These are phyloP conservation scores for Sebastes trivittatus DNA, from an alignment of 2,797 vertebrate species.

Conservation along the genomic window DNA sequence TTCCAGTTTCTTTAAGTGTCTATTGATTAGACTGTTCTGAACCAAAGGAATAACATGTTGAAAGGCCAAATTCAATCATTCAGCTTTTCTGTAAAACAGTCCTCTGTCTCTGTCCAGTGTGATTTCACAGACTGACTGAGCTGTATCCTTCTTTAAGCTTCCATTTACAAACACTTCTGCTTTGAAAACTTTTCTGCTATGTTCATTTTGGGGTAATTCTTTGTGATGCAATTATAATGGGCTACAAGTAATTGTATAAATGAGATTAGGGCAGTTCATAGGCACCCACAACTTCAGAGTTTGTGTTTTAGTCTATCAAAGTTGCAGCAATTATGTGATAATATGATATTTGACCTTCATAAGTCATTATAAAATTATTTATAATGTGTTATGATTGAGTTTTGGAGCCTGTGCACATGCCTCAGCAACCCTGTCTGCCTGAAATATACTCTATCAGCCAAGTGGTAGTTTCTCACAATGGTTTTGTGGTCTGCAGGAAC, in stretches of 20 bases:
- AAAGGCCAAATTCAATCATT: background rate
- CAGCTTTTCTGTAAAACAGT: background rate
- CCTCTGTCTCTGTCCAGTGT: background rate
- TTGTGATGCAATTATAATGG: background rate
- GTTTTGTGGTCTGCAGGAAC: background rate
- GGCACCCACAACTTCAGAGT: background rate
- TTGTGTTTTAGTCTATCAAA: background rate
- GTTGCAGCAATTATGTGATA: background rate
- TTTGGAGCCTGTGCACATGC: background rate
- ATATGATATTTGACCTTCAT: too few relatives aligned
- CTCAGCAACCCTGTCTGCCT: background rate
- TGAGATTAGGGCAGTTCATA: background rate
- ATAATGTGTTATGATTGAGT: background rate
- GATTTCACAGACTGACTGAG: slow-evolving; percentile 1
- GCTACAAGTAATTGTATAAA: background rate
- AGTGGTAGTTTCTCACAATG: background rate
- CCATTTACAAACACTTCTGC: background rate
- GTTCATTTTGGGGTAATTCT: background rate
- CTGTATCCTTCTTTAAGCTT: background rate
- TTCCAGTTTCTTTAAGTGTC: slow-evolving; percentile 16
- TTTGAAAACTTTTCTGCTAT: background rate
- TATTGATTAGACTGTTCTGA: slow-evolving; percentile 31
- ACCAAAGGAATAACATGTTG: slow-evolving; percentile 6
- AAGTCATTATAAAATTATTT: too few relatives aligned
- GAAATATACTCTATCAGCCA: background rate